Evolutionary conservation across 1,140 invertebrate genomes (phyloP).

Genomic region (Laupala kohalensis): DNA sequence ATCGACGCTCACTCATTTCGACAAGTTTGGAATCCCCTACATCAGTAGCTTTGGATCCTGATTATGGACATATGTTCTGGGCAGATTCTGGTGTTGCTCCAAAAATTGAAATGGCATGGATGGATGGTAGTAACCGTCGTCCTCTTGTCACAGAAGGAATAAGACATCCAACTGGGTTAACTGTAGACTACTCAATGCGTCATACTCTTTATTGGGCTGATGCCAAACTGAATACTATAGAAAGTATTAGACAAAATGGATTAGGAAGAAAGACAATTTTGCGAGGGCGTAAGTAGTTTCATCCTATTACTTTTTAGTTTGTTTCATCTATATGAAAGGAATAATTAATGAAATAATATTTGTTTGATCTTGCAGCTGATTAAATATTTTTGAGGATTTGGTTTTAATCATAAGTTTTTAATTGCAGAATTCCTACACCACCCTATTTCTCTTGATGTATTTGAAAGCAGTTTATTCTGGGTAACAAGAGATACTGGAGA

Average conservation of each 20-base stretch:
- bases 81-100: slow-evolving; percentile 70
- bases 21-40: slow-evolving; percentile 61
- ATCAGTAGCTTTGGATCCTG: slow-evolving; percentile 76
- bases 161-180: slow-evolving; percentile 70
- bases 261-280: slow-evolving; percentile 58
- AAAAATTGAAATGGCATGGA: slow-evolving; percentile 84
- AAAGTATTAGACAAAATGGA: slow-evolving; percentile 76
- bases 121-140: slow-evolving; percentile 81
- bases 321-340: not conserved
- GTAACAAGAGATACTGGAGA: slow-evolving; percentile 70
- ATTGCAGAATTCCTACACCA: slow-evolving; percentile 49
- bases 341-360: not conserved
- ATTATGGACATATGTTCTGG: slow-evolving; percentile 77
- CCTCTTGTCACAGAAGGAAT: slow-evolving; percentile 66
- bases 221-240: slow-evolving; percentile 84
- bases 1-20: slow-evolving; percentile 55
- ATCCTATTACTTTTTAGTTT: not conserved
- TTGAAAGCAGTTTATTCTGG: slow-evolving; percentile 85
- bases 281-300: slow-evolving; percentile 36
- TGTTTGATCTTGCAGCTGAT: not conserved
- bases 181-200: slow-evolving; percentile 81
- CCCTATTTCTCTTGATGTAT: slow-evolving; percentile 81
- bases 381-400: not conserved
- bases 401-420: slow-evolving; percentile 10
- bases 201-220: slow-evolving; percentile 92